Base-by-base conservation (phyloP, 2,113 vertebrate genomes). In the Ochotona curzoniae region DNA sequence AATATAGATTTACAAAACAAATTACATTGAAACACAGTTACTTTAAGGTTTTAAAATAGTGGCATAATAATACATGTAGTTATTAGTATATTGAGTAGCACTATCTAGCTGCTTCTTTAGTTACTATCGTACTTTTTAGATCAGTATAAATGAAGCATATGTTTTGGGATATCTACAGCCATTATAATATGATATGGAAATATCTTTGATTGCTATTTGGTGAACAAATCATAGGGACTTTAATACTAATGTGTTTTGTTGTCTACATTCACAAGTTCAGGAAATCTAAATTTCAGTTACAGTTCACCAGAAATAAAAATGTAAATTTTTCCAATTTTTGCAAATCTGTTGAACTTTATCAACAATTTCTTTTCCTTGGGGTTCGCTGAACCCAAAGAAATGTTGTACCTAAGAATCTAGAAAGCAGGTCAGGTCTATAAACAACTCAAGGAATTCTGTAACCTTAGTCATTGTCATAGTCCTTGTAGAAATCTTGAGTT, bases 41-140 rank as follows among this genome's bases (percentile, higher is more conserved):
- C 49, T 4, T 69, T 61, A 95, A 83, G 8, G 70, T 86, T 94
- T 82, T 67, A 91, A 84, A 26, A 60, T 80, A 79, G 13, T 69
- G 23, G 14, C 11, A 35, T 28, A 23, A 8, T 38, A 26, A 38
- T 47, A 87, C 23, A 76, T 47, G 10, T 7, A 30, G 1, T 61
- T 61, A 44, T 76, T 61, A 44, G 54, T 76, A 32, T 69, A 4
- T 74, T 60, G 91, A 79, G 26, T 32, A 54, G 13, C 25, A 17
- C 12, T 26, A 25, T 69, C 8, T 64, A 57, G n/a, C 11, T 54
- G 4, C 28, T 35, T 32, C 12, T 93, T 9, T 85, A 60, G 49
- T 32, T 70, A 75, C 11, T 67, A 38, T 20, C 17, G 15, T 66
- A 38, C 5, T 64, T 92, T 49, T 79, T 20, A 83, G n/a, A 61